These are phyloP conservation scores for Bedellia somnulentella DNA, from an alignment of 2,888 invertebrate species.

Conservation along the genomic window DNA sequence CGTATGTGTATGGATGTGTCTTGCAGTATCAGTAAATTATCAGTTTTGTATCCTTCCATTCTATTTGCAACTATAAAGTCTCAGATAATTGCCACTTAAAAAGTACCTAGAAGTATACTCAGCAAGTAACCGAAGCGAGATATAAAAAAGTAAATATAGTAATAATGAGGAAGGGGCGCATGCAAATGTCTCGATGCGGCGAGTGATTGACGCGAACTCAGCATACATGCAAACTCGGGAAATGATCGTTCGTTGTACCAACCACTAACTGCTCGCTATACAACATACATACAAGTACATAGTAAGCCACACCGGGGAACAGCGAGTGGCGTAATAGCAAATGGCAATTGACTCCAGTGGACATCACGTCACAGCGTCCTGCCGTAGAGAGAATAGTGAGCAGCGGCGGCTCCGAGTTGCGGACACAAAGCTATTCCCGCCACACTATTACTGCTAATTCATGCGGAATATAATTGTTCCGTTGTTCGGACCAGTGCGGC, in stretches of 20 bases:
- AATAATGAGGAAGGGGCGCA: conserved; percentile 19
- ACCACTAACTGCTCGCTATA: neutral
- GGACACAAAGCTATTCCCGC: conserved; percentile 39
- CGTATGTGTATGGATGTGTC: too few species aligned
- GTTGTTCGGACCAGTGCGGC: too few species aligned
- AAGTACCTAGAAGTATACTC: too few species aligned
- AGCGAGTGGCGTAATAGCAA: conserved; percentile 18
- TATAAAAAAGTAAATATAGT: neutral
- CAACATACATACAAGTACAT: neutral
- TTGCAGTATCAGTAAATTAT: too few species aligned
- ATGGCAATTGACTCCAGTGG: conserved; percentile 19
- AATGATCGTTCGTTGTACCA: conserved; percentile 1
- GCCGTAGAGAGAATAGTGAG: neutral
- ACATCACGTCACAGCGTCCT: conserved; percentile 17
- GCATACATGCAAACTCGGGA: conserved; percentile 3
- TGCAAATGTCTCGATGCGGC: conserved; percentile 29
- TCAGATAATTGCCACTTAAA: too few species aligned
- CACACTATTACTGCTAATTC: conserved; percentile 46
- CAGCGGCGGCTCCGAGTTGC: conserved; percentile 16
- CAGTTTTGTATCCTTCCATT: too few species aligned
- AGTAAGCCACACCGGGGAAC: too few species aligned
- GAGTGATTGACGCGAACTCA: conserved; percentile 4
- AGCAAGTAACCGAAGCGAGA: too few species aligned
- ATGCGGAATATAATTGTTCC: conserved; percentile 55
- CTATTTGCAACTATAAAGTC: too few species aligned